Evolutionary conservation across 1,140 invertebrate genomes (phyloP).

Genomic region (Trichogramma pretiosum): DNA sequence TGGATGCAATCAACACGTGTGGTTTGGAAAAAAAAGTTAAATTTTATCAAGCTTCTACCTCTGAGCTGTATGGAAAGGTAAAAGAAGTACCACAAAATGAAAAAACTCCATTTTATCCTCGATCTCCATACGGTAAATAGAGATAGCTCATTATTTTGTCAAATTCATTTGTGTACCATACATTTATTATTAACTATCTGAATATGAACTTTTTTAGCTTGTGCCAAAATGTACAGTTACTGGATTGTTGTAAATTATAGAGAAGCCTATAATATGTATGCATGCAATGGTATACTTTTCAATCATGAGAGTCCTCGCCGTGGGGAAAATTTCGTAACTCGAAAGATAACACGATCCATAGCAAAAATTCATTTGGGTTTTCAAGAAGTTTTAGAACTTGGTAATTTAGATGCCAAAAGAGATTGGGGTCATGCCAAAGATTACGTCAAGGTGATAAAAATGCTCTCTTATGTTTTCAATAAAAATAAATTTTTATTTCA

Average conservation of each 20-base stretch:
- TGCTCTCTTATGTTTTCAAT: neutral
- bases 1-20: slow-evolving; percentile 94
- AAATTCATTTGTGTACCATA: neutral
- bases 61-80: slow-evolving; percentile 97
- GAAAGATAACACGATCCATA: slow-evolving; percentile 95
- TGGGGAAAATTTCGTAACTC: slow-evolving; percentile 97
- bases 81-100: slow-evolving; percentile 94
- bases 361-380: slow-evolving; percentile 90
- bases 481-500: slow-evolving; percentile 13
- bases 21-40: slow-evolving; percentile 74
- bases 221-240: slow-evolving; percentile 96
- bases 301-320: slow-evolving; percentile 98
- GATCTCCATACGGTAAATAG: slow-evolving; percentile 93
- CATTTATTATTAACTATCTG: slow-evolving; percentile 2
- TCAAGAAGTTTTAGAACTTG: slow-evolving; percentile 81
- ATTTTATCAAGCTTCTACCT: slow-evolving; percentile 98
- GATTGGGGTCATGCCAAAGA: slow-evolving; percentile 99
- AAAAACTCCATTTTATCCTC: slow-evolving; percentile 96
- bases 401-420: slow-evolving; percentile 90
- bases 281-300: slow-evolving; percentile 97
- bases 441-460: slow-evolving; percentile 74
- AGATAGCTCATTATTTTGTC: neutral
- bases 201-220: slow-evolving; percentile 57
- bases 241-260: slow-evolving; percentile 99
- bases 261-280: slow-evolving; percentile 96